Evolutionary conservation across 2,113 vertebrate species (phyloP).

Genomic region (Zosterops lateralis): DNA sequence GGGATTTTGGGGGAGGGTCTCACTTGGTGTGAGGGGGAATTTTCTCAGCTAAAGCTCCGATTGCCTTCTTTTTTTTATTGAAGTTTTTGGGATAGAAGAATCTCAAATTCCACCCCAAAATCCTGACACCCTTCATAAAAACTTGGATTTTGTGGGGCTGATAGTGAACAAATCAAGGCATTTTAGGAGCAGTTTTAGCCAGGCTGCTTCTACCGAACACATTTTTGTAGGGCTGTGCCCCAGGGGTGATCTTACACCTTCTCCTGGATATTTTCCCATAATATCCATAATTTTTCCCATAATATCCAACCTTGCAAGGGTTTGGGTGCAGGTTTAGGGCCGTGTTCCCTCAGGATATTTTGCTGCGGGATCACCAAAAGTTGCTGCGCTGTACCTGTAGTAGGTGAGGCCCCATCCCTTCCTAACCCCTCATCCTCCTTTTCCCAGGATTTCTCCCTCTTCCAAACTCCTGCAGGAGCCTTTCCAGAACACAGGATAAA

Average conservation of each 20-base stretch:
- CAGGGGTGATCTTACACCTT: not conserved
- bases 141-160: not conserved
- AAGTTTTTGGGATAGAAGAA: constrained; percentile 21
- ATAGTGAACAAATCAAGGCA: not conserved
- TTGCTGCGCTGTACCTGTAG: not conserved
- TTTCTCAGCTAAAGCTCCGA: constrained; percentile 50
- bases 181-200: not conserved
- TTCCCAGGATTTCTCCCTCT: not conserved
- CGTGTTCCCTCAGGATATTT: not conserved
- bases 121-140: not conserved
- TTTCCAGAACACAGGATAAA: not conserved
- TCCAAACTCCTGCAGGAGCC: not conserved
- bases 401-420: not conserved
- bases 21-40: not conserved
- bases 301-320: not conserved
- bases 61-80: constrained; percentile 58
- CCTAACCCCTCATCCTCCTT: constrained; percentile 41
- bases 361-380: not conserved
- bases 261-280: too few relatives aligned
- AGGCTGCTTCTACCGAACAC: not conserved
- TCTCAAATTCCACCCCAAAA: not conserved
- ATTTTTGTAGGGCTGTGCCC: not conserved
- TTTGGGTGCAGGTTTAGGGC: not conserved
- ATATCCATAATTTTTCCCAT: too few relatives aligned
- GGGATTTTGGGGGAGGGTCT: not conserved